Evolutionary conservation across 2,888 invertebrate species (phyloP).

Genomic region (Molorchus minor): DNA sequence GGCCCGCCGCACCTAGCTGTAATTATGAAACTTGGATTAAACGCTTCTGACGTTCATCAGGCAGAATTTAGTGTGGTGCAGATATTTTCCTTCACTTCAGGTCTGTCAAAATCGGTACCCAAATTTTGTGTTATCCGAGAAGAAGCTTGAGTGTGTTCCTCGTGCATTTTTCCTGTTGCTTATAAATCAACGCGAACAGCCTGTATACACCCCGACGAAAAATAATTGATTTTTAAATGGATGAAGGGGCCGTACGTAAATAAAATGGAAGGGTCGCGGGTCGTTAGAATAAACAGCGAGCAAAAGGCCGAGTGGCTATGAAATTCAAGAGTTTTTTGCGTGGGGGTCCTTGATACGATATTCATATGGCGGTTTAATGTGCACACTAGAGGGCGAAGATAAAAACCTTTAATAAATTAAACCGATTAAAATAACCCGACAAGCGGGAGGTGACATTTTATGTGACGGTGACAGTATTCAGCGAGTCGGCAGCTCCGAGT

Average conservation of each 20-base stretch:
- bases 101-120: too few species aligned
- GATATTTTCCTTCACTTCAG: too few species aligned
- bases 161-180: too few species aligned
- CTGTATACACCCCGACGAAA: too few species aligned
- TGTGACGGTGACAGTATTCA: constrained; percentile 7
- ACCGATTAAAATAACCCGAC: constrained; percentile 36
- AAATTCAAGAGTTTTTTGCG: constrained; percentile 21
- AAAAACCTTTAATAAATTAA: constrained; percentile 39
- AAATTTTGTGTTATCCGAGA: too few species aligned
- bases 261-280: too few species aligned
- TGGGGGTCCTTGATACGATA: constrained; percentile 32
- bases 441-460: constrained; percentile 17
- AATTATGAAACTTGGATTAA: constrained; percentile 48
- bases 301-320: constrained; percentile 5
- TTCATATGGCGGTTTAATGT: constrained; percentile 37
- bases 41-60: constrained; percentile 18
- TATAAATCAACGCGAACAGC: too few species aligned
- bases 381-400: constrained; percentile 37
- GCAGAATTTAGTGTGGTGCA: not conserved
- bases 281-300: constrained; percentile 17
- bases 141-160: too few species aligned
- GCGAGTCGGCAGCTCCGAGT: not conserved
- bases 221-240: constrained; percentile 21
- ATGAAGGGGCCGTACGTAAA: constrained; percentile 15
- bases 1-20: constrained; percentile 41